phyloP scores from a whole-genome alignment of 2,113 vertebrate genomes.

The Myotis yumanensis region DNA sequence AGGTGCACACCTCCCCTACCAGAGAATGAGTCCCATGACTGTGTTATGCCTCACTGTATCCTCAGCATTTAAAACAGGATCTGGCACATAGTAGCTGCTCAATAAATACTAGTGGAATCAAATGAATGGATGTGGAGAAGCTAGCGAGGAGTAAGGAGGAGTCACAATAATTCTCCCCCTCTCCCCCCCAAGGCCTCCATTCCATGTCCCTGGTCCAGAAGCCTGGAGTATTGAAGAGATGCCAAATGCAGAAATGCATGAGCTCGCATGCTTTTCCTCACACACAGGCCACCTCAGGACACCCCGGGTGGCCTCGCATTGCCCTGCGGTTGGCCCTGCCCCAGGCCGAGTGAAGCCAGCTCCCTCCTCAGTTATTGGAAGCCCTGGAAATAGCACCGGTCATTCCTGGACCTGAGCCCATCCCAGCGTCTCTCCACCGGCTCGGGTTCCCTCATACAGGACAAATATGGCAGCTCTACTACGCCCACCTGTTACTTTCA shows the following conservation, averaged over 20 bases:
- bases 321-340: background rate
- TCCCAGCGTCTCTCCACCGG: background rate
- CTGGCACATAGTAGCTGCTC: background rate
- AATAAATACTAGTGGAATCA: background rate
- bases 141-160: background rate
- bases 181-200: background rate
- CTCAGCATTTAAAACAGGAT: background rate
- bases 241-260: background rate
- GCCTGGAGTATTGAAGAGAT: background rate
- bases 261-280: background rate
- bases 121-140: background rate
- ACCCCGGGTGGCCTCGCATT: slow-evolving; percentile 30
- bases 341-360: slow-evolving; percentile 37
- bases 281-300: slow-evolving; percentile 31
- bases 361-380: slow-evolving; percentile 36
- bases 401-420: slow-evolving; percentile 14
- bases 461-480: background rate
- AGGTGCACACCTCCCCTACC: background rate
- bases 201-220: background rate
- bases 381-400: slow-evolving; percentile 43
- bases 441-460: background rate
- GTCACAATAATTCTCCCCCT: background rate
- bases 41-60: background rate
- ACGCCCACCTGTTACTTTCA: background rate
- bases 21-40: background rate